These are phyloP conservation scores for Camponotus pennsylvanicus DNA, from an alignment of 1,140 invertebrate species.

Conservation along the genomic window DNA sequence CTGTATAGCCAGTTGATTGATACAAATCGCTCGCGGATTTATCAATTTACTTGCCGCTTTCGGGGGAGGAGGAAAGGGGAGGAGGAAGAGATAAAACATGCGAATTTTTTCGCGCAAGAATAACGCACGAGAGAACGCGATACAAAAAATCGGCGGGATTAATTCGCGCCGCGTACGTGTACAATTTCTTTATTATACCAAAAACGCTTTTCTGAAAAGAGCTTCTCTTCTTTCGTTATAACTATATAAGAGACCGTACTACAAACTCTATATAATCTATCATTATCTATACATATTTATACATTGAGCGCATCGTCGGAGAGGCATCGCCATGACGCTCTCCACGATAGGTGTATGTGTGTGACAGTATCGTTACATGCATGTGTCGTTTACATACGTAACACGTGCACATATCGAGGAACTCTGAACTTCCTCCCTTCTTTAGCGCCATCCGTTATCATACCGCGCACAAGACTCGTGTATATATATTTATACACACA, in stretches of 20 bases:
- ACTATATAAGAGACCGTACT: constrained; percentile 12
- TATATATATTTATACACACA: too few species aligned
- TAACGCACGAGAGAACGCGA: not conserved
- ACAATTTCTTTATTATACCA: not conserved
- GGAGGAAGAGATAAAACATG: not conserved
- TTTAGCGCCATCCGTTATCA: constrained; percentile 57
- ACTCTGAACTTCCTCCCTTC: constrained; percentile 73
- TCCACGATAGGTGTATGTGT: constrained; percentile 7
- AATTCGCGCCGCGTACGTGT: not conserved
- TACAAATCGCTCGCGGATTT: constrained; percentile 24
- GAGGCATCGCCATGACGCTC: constrained; percentile 14
- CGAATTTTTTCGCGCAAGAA: not conserved
- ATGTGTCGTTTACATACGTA: constrained; percentile 12
- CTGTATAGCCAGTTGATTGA: constrained; percentile 22
- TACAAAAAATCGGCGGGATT: not conserved
- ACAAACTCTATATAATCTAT: constrained; percentile 42
- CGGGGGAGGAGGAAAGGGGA: not conserved
- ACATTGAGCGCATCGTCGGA: constrained; percentile 66
- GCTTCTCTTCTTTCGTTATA: constrained; percentile 12
- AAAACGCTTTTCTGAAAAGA: constrained; percentile 27
- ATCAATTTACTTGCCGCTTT: constrained; percentile 10
- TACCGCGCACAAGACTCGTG: constrained; percentile 47
- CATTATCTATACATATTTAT: constrained; percentile 52
- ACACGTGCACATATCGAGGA: constrained; percentile 15
- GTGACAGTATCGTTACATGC: constrained; percentile 30